Conservation (phyloP, 2,113 vertebrate species). For the Cnemophilus loriae region DNA sequence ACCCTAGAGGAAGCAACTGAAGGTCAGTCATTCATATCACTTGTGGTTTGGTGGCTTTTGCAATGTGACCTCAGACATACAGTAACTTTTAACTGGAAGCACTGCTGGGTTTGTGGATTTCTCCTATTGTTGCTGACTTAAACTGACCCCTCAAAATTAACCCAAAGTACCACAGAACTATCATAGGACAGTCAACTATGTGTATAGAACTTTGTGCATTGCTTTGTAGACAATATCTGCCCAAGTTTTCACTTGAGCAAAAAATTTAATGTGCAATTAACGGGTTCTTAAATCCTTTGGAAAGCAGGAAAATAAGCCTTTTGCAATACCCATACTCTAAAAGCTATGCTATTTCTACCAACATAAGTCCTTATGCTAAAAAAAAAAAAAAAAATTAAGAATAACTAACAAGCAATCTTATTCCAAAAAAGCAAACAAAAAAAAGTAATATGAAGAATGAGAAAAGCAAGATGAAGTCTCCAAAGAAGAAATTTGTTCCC, state of each 20-base stretch:
- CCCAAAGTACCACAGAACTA: background rate
- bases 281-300: background rate
- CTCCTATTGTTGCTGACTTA: background rate
- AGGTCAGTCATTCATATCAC: background rate
- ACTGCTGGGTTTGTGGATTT: background rate
- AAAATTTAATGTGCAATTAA: background rate
- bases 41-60: background rate
- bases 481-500: background rate
- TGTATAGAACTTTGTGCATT: background rate
- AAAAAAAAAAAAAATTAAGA: no score
- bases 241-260: background rate
- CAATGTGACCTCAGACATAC: background rate
- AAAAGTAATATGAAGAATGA: background rate
- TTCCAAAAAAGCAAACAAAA: background rate
- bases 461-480: background rate
- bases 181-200: background rate
- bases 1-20: background rate
- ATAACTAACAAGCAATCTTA: background rate
- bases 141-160: background rate
- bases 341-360: background rate
- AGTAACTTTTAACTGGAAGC: background rate
- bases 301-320: background rate
- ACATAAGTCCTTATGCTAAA: background rate
- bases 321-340: background rate
- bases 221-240: background rate